Evolutionary conservation across 1,140 invertebrate species (phyloP).

Genomic region (Listronotus bonariensis): DNA sequence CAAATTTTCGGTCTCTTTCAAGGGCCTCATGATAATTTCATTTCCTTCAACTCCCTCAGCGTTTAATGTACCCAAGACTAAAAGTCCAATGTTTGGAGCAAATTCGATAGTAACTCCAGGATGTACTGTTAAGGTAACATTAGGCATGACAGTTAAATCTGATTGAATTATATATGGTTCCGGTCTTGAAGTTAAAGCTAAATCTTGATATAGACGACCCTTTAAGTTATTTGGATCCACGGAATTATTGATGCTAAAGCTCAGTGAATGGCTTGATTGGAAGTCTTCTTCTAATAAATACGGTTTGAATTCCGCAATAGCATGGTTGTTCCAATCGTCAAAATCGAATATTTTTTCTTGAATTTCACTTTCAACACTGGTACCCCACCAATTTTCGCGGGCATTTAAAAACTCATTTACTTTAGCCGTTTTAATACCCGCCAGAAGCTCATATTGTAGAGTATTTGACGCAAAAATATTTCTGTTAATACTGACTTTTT

Average conservation of each 20-base stretch:
- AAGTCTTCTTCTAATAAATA: slow-evolving; percentile 80
- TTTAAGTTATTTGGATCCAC: slow-evolving; percentile 75
- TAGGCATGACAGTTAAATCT: slow-evolving; percentile 97
- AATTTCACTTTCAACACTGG: slow-evolving; percentile 71
- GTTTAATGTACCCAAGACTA: slow-evolving; percentile 90
- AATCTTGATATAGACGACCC: slow-evolving; percentile 78
- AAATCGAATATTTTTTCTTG: slow-evolving; percentile 94
- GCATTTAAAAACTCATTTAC: slow-evolving; percentile 88
- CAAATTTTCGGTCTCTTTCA: slow-evolving; percentile 54
- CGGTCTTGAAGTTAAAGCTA: slow-evolving; percentile 69
- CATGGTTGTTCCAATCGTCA: slow-evolving; percentile 99
- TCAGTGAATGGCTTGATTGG: slow-evolving; percentile 74
- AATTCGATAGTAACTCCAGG: slow-evolving; percentile 94
- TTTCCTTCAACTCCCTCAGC: slow-evolving; percentile 79
- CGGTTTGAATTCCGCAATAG: slow-evolving; percentile 86
- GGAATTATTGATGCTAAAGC: slow-evolving; percentile 61
- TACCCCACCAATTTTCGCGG: slow-evolving; percentile 96
- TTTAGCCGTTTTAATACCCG: slow-evolving; percentile 86
- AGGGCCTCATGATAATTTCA: slow-evolving; percentile 85
- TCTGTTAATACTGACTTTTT: slow-evolving; percentile 87
- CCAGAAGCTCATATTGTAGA: slow-evolving; percentile 89
- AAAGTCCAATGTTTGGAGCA: slow-evolving; percentile 93
- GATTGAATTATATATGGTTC: slow-evolving; percentile 83
- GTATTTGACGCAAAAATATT: slow-evolving; percentile 91
- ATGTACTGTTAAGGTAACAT: slow-evolving; percentile 80